Conservation (phyloP, 2,797 vertebrate genomes). For the Ispidina picta region DNA sequence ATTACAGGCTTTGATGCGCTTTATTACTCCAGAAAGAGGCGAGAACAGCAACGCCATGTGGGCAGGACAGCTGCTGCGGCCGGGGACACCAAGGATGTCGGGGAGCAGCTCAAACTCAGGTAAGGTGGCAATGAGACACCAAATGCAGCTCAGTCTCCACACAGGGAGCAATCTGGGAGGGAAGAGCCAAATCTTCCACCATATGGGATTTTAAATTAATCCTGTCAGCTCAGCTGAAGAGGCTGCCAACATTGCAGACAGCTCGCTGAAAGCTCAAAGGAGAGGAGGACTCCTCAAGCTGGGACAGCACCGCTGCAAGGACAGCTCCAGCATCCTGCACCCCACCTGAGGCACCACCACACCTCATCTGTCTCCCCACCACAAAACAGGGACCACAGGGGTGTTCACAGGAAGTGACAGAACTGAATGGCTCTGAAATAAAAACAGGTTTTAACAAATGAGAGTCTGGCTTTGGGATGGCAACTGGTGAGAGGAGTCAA, state of each 20-base stretch:
- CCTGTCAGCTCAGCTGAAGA: constrained; percentile 18
- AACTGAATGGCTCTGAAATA: neutral
- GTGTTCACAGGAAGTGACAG: accelerated
- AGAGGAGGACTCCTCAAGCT: neutral
- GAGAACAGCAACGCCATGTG: neutral
- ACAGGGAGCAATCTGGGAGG: neutral
- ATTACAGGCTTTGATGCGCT: neutral
- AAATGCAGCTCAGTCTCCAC: accelerated
- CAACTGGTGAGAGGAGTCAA: neutral
- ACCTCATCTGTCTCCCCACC: accelerated
- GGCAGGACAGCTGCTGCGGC: neutral
- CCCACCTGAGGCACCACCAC: accelerated
- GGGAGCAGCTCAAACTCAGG: neutral
- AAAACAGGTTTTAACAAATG: neutral
- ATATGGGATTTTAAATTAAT: constrained; percentile 47
- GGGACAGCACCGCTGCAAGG: neutral
- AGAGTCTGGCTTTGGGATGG: neutral
- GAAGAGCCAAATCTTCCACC: neutral
- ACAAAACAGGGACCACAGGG: accelerated
- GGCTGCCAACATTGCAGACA: neutral
- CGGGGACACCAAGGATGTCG: accelerated
- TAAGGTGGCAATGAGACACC: neutral
- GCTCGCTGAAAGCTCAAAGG: neutral
- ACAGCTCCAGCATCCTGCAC: neutral
- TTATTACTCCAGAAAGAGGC: neutral